phyloP scores from a whole-genome alignment of 2,113 vertebrate genomes.

The Charina bottae region DNA sequence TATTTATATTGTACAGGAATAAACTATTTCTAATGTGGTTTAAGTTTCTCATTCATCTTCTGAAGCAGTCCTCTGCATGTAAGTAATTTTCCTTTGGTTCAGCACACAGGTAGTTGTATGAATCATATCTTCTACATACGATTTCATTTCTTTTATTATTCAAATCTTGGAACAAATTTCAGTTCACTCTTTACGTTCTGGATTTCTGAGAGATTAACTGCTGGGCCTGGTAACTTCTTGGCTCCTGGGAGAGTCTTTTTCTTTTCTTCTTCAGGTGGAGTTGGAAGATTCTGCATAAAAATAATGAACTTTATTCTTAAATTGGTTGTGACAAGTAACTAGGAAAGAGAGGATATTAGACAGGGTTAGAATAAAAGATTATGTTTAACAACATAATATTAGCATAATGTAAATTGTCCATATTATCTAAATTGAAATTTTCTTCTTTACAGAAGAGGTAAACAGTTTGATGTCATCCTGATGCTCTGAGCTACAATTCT shows the following conservation, averaged over 20 bases:
- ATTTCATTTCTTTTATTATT: conserved; percentile 72
- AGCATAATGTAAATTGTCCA: neutral
- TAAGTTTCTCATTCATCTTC: neutral
- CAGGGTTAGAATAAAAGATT: neutral
- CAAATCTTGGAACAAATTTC: conserved; percentile 80
- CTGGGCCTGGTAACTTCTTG: conserved; percentile 90
- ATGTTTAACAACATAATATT: neutral
- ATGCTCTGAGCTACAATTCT: neutral
- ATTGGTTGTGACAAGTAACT: neutral
- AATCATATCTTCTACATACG: conserved; percentile 65
- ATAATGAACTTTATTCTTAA: neutral
- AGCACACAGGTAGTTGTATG: conserved; percentile 3
- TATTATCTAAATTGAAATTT: neutral
- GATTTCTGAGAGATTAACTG: conserved; percentile 93
- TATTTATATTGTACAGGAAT: neutral
- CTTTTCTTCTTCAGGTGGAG: conserved; percentile 75
- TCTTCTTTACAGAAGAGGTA: neutral
- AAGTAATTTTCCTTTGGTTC: conserved; percentile 29
- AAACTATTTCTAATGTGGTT: neutral
- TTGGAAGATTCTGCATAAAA: conserved; percentile 66
- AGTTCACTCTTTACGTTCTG: conserved; percentile 96
- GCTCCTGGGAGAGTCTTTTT: conserved; percentile 90
- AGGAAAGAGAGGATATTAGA: neutral
- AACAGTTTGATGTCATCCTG: neutral
- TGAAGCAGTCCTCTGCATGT: neutral